These are phyloP conservation scores for Himantopus leucocephalus DNA, from an alignment of 2,113 vertebrate genomes.

Conservation along the genomic window DNA sequence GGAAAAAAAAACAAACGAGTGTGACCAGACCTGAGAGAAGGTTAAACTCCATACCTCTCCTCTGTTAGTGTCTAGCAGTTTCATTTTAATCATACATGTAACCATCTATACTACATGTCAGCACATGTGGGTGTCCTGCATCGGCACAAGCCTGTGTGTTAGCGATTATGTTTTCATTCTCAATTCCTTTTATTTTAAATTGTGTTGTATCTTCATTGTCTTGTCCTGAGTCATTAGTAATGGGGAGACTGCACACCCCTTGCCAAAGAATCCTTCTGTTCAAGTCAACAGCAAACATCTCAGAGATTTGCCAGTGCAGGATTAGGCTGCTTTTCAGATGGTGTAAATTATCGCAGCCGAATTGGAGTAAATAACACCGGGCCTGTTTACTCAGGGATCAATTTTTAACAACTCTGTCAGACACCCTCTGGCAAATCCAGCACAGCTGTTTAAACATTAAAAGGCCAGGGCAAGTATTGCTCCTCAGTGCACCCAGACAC, in stretches of 20 bases:
- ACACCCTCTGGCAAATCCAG: not conserved
- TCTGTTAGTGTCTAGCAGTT: not conserved
- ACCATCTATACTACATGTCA: not conserved
- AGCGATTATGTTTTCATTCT: not conserved
- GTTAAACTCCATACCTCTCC: not conserved
- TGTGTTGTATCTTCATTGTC: not conserved
- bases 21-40: not conserved
- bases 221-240: not conserved
- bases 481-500: not conserved
- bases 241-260: not conserved
- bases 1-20: not conserved
- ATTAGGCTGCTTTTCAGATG: not conserved
- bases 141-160: not conserved
- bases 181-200: not conserved
- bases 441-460: constrained; percentile 27
- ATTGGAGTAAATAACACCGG: not conserved
- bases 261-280: not conserved
- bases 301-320: not conserved
- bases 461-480: not conserved
- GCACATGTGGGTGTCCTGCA: not conserved
- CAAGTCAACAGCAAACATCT: not conserved
- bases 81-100: not conserved
- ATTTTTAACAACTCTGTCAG: not conserved
- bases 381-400: constrained; percentile 33
- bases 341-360: constrained; percentile 29